Evolutionary conservation across 1,140 invertebrate genomes (phyloP), one percentile per base, ranked within the genome.

Genomic region (Leptestheria dahalacensis): DNA sequence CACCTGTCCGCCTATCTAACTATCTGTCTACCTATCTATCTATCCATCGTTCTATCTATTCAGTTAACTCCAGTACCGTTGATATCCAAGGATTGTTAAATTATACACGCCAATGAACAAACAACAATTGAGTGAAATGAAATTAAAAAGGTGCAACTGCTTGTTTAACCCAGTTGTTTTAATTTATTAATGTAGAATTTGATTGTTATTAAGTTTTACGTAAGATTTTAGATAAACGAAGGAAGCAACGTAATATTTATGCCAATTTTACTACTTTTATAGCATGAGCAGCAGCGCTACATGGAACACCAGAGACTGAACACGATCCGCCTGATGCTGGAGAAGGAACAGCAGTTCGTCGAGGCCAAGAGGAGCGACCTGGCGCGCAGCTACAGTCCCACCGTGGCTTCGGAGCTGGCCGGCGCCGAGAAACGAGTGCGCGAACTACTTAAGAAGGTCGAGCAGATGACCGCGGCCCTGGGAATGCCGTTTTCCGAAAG

Each of bases 311-410:
- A 84, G 59, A 82, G 85, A 65, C 79, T 84, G 15, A 75, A 82
- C 64, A 90, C 86, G 10, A 78, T 90, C 59, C 78, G 82, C 61
- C 76, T 85, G 61, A 88, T 88, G 85, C 71, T 88, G 65, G 84
- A 88, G 64, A 79, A 87, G 65, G 86, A 88, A 65, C 81, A 82
- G 67, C 77, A 81, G 64, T 84, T 85, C 68, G 79, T 87, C 58
- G 81, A 86, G 61, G 79, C 79, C 59, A 71, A 86, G 56, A 76
- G 83, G 72, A 80, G 57, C 70, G 77, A 74, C 68, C 69, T 74
- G 63, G 79, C 73, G 74, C 75, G 70, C 68, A 74, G 66, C 58
- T 78, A 69, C 60, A 76, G 74, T 62, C 71, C 71, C 56, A 74
- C 69, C 66, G 73, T 67, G 61, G 70, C 72, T 62, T 55, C 69